Evolutionary conservation across 1,140 invertebrate genomes (phyloP).

Genomic region (Scaptomyza montana): DNA sequence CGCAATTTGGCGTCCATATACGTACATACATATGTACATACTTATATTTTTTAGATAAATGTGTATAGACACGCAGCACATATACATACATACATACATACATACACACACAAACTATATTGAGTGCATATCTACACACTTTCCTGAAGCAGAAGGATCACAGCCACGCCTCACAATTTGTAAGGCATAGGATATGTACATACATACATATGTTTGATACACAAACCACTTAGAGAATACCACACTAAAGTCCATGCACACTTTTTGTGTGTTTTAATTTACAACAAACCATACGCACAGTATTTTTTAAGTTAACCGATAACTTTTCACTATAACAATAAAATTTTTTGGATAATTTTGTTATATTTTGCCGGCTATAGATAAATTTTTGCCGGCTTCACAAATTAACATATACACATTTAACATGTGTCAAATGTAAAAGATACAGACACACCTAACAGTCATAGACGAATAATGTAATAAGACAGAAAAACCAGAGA

Average conservation of each 20-base stretch:
- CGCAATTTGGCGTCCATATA: too few species aligned
- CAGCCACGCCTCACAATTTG: conserved; percentile 19
- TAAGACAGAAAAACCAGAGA: too few species aligned
- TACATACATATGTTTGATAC: not conserved
- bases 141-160: conserved; percentile 7
- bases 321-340: not conserved
- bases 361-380: conserved; percentile 14
- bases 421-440: conserved; percentile 12
- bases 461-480: too few species aligned
- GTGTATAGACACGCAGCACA: too few species aligned
- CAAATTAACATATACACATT: conserved; percentile 19
- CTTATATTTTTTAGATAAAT: too few species aligned
- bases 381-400: conserved; percentile 22
- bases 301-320: not conserved
- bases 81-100: not conserved
- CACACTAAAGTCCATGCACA: not conserved
- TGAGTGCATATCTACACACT: not conserved
- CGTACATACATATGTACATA: too few species aligned
- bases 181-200: not conserved
- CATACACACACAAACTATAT: too few species aligned
- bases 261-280: not conserved
- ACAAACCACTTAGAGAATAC: not conserved
- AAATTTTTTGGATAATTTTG: not conserved
- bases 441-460: conserved; percentile 11
- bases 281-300: not conserved